Conservation (phyloP, 92 coral and sea anemone species). For the Meandrina meandrites region DNA sequence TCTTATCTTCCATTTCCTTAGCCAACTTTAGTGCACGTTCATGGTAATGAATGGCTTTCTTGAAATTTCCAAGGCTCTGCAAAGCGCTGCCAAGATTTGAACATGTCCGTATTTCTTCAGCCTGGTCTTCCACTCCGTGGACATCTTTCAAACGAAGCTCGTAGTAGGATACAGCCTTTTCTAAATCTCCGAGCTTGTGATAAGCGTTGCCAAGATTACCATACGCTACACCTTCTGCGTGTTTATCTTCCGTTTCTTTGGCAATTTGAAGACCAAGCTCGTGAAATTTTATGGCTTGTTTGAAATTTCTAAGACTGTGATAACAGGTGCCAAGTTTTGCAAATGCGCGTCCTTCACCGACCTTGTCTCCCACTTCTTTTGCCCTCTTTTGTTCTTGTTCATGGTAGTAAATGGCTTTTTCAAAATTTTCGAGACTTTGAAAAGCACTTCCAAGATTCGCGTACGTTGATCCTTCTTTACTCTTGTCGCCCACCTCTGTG, state of each 20-base stretch:
- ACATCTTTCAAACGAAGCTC: not conserved
- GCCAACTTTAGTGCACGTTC: not conserved
- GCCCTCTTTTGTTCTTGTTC: not conserved
- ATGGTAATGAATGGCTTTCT: not conserved
- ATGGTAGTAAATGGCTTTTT: slow-evolving; percentile 2
- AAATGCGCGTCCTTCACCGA: too few relatives aligned
- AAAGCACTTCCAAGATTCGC: not conserved
- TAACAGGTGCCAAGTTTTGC: too few relatives aligned
- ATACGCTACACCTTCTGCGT: too few relatives aligned
- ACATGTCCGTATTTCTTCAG: too few relatives aligned
- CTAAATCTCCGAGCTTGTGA: not conserved
- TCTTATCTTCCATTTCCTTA: not conserved
- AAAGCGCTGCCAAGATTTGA: not conserved
- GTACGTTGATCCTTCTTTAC: too few relatives aligned
- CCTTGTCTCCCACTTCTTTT: not conserved
- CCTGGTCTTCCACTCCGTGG: not conserved
- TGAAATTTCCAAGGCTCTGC: not conserved
- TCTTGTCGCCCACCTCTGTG: not conserved
- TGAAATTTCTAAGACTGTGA: too few relatives aligned
- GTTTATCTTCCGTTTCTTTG: too few relatives aligned
- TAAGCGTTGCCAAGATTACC: not conserved
- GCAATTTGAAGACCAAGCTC: too few relatives aligned
- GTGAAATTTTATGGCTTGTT: too few relatives aligned
- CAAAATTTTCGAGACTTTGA: not conserved
- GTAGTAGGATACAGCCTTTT: not conserved